These are phyloP conservation scores for Bombus difficillimus DNA, from an alignment of 1,140 invertebrate species.

Conservation along the genomic window DNA sequence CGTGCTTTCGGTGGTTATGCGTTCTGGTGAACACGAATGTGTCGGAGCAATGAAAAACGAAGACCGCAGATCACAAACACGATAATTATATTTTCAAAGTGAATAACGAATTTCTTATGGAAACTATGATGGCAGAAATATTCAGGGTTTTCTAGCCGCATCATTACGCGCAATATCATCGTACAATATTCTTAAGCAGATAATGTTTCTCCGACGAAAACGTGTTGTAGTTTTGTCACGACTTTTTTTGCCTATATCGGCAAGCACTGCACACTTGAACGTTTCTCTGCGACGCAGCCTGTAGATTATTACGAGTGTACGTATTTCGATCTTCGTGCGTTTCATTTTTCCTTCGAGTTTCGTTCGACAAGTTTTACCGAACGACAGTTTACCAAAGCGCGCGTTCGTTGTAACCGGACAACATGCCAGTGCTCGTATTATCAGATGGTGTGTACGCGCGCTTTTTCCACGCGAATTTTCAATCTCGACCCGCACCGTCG, in stretches of 20 bases:
- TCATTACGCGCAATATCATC: no score
- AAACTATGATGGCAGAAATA: not conserved
- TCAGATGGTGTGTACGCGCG: not conserved
- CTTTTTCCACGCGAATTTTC: slow-evolving; percentile 30
- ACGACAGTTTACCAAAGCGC: not conserved
- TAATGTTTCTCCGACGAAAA: no score
- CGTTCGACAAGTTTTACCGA: not conserved
- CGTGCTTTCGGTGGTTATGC: not conserved
- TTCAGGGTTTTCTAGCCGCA: no score
- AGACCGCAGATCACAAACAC: no score
- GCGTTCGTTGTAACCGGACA: not conserved
- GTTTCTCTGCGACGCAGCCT: no score
- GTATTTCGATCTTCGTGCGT: not conserved
- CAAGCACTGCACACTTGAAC: no score
- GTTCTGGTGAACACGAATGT: not conserved
- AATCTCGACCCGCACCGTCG: slow-evolving; percentile 17
- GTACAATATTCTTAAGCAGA: no score
- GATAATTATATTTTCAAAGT: no score
- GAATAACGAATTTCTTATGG: not conserved
- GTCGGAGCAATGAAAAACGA: fast-evolving
- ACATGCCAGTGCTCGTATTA: not conserved
- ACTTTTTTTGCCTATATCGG: no score
- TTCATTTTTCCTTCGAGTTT: not conserved
- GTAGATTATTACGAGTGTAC: not conserved
- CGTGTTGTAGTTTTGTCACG: no score